Evolutionary conservation across 2,888 invertebrate genomes (phyloP), one percentile per base, ranked within the genome.

Genomic region (Sussaba pulchella): DNA sequence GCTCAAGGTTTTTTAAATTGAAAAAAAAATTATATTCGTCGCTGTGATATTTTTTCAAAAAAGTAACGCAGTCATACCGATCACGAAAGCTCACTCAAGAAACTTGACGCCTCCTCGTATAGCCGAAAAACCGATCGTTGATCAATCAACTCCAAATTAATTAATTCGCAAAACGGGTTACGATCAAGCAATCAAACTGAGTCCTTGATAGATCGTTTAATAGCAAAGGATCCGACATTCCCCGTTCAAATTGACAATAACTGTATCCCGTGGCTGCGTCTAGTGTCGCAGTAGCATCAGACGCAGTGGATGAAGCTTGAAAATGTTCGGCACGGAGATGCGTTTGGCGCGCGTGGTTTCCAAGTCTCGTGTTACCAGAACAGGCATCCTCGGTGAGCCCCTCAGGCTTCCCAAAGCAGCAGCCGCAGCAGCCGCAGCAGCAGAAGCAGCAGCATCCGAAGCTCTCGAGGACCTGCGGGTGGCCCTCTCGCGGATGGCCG

Each of bases 331-430:
- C 59, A 39, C 31, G 57, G 36, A 17, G 31, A 1, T 36, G 59
- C 39, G 36, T 59, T 19, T 36, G 12, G 61, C 39, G 17, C 41
- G 66, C 69, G 41, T 57, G 75, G 78, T 85, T 88, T 87, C 85
- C 86, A 87, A 89, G 90, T 90, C 87, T 91, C 90, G 86, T 87
- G 88, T 91, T 90, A 90, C 90, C 81, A 83, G 50, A 50, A 47
- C 21, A 78, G 63, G 72, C 74, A 80, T 74, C 66, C 79, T 52
- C 67, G 57, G 50, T 52, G 31, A 69, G 50, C 61, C 69, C 66
- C 71, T 26, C 39, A 43, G 50, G 10, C 73, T 41, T n/a, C 21
- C 66, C 66, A 66, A 50, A 54, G 39, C 57, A 31, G 57, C 57
- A n/a, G 43, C 17, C 19, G 43, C 59, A 45, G 9, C 31, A 31